phyloP scores from a whole-genome alignment of 2,888 invertebrate species.

The Melieria picta region DNA sequence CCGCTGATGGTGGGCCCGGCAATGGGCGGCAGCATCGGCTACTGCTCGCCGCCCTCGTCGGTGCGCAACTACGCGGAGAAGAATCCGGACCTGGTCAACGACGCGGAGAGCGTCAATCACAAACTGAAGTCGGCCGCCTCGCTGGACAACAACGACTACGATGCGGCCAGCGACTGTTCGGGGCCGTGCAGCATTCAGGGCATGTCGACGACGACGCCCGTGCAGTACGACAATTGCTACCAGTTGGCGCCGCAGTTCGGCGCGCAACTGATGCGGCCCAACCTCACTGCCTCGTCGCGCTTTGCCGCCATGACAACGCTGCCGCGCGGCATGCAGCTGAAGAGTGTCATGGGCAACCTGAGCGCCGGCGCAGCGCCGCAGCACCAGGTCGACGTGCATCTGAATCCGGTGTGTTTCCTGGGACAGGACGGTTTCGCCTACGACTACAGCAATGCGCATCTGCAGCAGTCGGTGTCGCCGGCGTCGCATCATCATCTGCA shows the following conservation, averaged over 20 bases:
- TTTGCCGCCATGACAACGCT: slow-evolving; percentile 68
- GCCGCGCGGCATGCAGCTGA: slow-evolving; percentile 67
- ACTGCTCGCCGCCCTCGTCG: slow-evolving; percentile 70
- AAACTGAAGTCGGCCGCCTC: slow-evolving; percentile 64
- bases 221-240: slow-evolving; percentile 63
- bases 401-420: slow-evolving; percentile 80
- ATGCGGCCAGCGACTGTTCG: slow-evolving; percentile 61
- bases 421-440: slow-evolving; percentile 80
- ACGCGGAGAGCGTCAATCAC: slow-evolving; percentile 73
- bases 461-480: slow-evolving; percentile 51
- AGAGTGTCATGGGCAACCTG: slow-evolving; percentile 55
- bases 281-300: slow-evolving; percentile 48
- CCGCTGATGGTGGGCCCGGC: slow-evolving; percentile 63
- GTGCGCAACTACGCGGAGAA: slow-evolving; percentile 71
- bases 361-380: slow-evolving; percentile 55
- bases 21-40: slow-evolving; percentile 60
- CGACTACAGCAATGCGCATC: slow-evolving; percentile 64
- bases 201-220: slow-evolving; percentile 39
- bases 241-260: slow-evolving; percentile 69
- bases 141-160: slow-evolving; percentile 63
- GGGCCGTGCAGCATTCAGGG: slow-evolving; percentile 54
- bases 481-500: slow-evolving; percentile 45
- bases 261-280: slow-evolving; percentile 55
- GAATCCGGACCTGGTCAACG: slow-evolving; percentile 84
- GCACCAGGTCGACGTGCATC: slow-evolving; percentile 78